Conservation (phyloP, 1,140 invertebrate genomes). For the Atta cephalotes region DNA sequence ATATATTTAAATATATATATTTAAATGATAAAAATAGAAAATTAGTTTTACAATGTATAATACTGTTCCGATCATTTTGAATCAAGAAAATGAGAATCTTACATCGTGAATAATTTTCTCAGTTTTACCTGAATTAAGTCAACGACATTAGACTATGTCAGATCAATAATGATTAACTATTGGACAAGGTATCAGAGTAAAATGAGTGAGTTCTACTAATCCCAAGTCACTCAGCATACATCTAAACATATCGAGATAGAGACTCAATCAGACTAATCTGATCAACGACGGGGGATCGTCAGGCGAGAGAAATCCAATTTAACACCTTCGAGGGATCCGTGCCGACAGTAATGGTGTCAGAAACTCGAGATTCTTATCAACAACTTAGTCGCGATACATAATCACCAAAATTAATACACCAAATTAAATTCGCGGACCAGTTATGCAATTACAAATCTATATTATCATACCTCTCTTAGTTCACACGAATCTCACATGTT, state of each 20-base stretch:
- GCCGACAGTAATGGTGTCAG: background rate
- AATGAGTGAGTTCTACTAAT: background rate
- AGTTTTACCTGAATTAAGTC: background rate
- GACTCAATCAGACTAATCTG: constrained; percentile 25
- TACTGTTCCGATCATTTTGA: background rate
- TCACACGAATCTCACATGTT: background rate
- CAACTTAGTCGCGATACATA: background rate
- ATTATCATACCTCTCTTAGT: background rate
- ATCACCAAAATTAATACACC: background rate
- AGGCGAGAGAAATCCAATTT: constrained; percentile 27
- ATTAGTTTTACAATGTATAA: background rate
- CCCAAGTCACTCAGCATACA: background rate
- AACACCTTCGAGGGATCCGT: background rate
- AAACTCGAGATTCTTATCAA: background rate
- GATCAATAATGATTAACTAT: constrained; percentile 14
- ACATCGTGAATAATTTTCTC: background rate
- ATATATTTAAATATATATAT: background rate
- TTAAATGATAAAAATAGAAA: background rate
- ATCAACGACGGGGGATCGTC: background rate
- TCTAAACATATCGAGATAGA: constrained; percentile 9
- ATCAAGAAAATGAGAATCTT: background rate
- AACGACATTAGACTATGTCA: background rate
- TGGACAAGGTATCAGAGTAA: background rate
- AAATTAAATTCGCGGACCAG: background rate
- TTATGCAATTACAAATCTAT: background rate